Evolutionary conservation across 2,113 vertebrate species (phyloP), one percentile per base, ranked within the genome.

Genomic region (Menura novaehollandiae): DNA sequence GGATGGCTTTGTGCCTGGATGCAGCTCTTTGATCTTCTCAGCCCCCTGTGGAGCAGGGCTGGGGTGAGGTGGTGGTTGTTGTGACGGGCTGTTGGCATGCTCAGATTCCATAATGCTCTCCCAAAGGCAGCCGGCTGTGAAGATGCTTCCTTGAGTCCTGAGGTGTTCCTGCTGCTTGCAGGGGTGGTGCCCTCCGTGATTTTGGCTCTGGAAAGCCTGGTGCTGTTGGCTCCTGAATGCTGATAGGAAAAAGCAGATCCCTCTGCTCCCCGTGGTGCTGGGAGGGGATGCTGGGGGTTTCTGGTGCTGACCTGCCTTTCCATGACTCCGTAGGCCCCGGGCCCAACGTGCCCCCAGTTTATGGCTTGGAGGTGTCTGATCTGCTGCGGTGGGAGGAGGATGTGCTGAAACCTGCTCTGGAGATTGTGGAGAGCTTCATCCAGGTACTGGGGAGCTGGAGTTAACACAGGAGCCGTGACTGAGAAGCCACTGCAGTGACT

Each of bases 281-380:
- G 47, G 64, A 35, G 7, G 22, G 30, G 69, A 8, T 71, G 58
- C 84, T 78, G 55, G 18, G 53, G 13, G 15, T n/a, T 55, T 51
- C 7, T 83, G 88, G 9, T 35, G 32, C 43, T 74, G 35, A 95
- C 7, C 27, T 60, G 32, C 59, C 39, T 72, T 28, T 47, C 47
- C 37, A 4, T 81, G 53, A 87, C n/a, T 95, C 72, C 19, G 4
- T 72, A 99, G 99, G 99, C 80, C 99, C 99, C 1, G 99, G 99
- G 53, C 97, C 98, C 89, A 97, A 95, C 9, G 98, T 99, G 37
- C 99, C 99, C 4, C 97, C 97, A 1, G 98, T 99, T 51, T 99
- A 98, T 33, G 98, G 98, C 75, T 95, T 99, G 98, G 98, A 99
- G 91, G 99, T 99, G 88, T 99, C 99, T 4, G 98, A 99, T 72